A percentile compares a stretch with the other conserved stretches of the same genome.
phyloP scores from a whole-genome alignment of 2,888 invertebrate species.

The Pterobdella sp. region DNA sequence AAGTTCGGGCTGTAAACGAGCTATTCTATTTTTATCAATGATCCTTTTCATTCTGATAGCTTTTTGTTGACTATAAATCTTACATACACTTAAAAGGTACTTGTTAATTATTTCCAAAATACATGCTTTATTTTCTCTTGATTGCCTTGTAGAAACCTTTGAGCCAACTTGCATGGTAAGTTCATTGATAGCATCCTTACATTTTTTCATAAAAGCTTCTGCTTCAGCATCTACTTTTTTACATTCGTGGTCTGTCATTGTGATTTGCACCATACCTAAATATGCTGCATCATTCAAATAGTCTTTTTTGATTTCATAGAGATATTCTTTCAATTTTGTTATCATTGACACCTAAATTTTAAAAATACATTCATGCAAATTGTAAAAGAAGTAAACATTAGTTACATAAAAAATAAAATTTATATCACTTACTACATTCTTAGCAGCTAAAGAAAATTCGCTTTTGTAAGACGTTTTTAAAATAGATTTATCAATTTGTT shows the following conservation, averaged over 20 bases:
- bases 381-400: neutral
- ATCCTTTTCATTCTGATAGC: slow-evolving; percentile 77
- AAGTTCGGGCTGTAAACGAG: slow-evolving; percentile 33
- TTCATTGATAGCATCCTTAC: slow-evolving; percentile 68
- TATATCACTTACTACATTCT: slow-evolving; percentile 56
- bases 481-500: slow-evolving; percentile 36
- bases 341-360: slow-evolving; percentile 60
- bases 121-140: slow-evolving; percentile 67
- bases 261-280: slow-evolving; percentile 53
- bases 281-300: slow-evolving; percentile 62
- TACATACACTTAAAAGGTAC: slow-evolving; percentile 70
- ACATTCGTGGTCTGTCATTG: slow-evolving; percentile 74
- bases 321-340: slow-evolving; percentile 67
- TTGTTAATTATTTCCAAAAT: slow-evolving; percentile 68
- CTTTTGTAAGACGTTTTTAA: slow-evolving; percentile 43
- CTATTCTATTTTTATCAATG: slow-evolving; percentile 71
- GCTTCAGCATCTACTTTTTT: slow-evolving; percentile 79
- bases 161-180: slow-evolving; percentile 61
- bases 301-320: slow-evolving; percentile 72
- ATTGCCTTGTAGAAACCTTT: slow-evolving; percentile 55
- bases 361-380: neutral
- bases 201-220: slow-evolving; percentile 72
- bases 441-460: slow-evolving; percentile 63
- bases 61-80: slow-evolving; percentile 78
- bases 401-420: slow-evolving; percentile 4